Percentiles rank a stretch among this genome's conserved stretches.
Evolutionary conservation across 2,113 vertebrate genomes (phyloP).

Genomic region (Raja brachyura): DNA sequence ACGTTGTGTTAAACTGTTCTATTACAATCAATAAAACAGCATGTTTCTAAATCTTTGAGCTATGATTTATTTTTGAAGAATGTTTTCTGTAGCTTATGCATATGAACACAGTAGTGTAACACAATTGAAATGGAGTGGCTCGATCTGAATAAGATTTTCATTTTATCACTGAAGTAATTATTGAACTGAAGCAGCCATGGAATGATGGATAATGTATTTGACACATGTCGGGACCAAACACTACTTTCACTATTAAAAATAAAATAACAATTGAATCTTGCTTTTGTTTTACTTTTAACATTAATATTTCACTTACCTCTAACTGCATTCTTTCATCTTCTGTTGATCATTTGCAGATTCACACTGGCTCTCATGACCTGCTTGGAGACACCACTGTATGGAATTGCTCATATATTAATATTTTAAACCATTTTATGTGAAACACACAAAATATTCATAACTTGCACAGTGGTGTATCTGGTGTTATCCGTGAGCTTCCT

Average conservation of each 20-base stretch:
- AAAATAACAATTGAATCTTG: constrained; percentile 49
- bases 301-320: constrained; percentile 59
- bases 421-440: constrained; percentile 38
- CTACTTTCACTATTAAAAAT: constrained; percentile 52
- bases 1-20: background rate
- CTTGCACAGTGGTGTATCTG: background rate
- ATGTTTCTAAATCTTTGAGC: background rate
- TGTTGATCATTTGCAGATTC: background rate
- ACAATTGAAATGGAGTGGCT: background rate
- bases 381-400: background rate
- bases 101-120: background rate
- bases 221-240: constrained; percentile 22
- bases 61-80: background rate
- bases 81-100: background rate
- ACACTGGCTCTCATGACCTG: constrained; percentile 18
- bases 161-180: constrained; percentile 14
- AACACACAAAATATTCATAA: constrained; percentile 21
- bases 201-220: constrained; percentile 29
- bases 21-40: constrained; percentile 15
- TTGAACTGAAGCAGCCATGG: background rate
- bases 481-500: background rate
- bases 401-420: constrained; percentile 31
- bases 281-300: constrained; percentile 62
- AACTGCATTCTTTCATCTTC: constrained; percentile 22
- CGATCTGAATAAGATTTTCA: background rate